phyloP scores from a whole-genome alignment of 1,140 invertebrate species.

The Ceratina calcarata region DNA sequence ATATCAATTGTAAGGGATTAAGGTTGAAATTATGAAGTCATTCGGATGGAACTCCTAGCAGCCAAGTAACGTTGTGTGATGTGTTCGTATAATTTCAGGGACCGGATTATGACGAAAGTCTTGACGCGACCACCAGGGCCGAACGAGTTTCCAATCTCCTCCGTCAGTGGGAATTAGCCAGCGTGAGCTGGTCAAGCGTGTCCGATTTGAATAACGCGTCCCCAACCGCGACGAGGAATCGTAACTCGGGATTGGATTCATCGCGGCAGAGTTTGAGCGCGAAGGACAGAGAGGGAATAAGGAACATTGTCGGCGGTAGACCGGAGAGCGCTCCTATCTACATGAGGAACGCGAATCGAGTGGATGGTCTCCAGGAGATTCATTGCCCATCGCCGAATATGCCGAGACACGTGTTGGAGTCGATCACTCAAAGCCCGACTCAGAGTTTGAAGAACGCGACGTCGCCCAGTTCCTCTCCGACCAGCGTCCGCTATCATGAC shows the following conservation, averaged over 20 bases:
- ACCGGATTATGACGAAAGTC: constrained; percentile 84
- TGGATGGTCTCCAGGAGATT: constrained; percentile 74
- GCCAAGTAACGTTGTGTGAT: neutral
- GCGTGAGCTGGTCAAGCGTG: constrained; percentile 72
- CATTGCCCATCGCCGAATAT: constrained; percentile 71
- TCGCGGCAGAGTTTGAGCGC: constrained; percentile 60
- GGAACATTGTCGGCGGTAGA: constrained; percentile 77
- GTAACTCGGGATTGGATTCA: constrained; percentile 7
- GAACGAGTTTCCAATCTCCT: constrained; percentile 71
- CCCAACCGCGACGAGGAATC: constrained; percentile 23
- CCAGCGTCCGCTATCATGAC: constrained; percentile 67
- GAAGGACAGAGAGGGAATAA: constrained; percentile 75
- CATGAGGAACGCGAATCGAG: constrained; percentile 71
- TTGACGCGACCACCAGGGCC: constrained; percentile 66
- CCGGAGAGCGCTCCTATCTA: constrained; percentile 76
- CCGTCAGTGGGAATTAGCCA: constrained; percentile 75
- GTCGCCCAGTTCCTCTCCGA: constrained; percentile 69
- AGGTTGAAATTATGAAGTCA: too few species aligned
- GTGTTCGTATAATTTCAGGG: constrained; percentile 79
- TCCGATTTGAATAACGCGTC: constrained; percentile 52
- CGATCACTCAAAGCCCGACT: constrained; percentile 77
- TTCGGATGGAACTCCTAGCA: neutral
- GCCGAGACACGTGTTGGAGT: constrained; percentile 76
- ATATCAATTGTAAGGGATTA: neutral
- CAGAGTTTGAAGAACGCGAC: constrained; percentile 71